These are phyloP conservation scores for Arion vulgaris DNA, from an alignment of 1,140 invertebrate genomes.

Conservation along the genomic window DNA sequence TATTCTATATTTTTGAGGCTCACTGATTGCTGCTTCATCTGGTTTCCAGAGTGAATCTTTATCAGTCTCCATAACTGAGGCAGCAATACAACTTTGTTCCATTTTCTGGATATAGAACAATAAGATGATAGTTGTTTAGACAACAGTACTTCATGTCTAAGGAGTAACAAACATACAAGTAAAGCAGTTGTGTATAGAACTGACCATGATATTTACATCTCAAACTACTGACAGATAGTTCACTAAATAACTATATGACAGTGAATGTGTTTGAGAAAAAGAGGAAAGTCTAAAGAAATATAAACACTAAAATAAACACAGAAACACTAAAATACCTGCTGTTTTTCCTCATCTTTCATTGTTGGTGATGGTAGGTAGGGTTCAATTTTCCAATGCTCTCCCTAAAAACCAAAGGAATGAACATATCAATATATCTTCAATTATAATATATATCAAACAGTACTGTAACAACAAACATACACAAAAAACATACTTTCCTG, in stretches of 20 bases:
- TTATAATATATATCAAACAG: background rate
- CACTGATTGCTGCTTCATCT: constrained; percentile 57
- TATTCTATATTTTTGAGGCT: constrained; percentile 60
- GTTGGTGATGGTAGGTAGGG: constrained; percentile 56
- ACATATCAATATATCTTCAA: background rate
- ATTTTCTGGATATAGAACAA: background rate
- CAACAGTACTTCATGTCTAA: background rate
- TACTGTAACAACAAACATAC: background rate
- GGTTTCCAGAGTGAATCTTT: constrained; percentile 62
- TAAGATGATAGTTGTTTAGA: background rate
- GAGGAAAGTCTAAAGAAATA: too few species aligned
- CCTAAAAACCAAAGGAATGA: constrained; percentile 48
- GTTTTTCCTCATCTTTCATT: constrained; percentile 46
- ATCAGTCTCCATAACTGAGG: constrained; percentile 42
- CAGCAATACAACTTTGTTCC: constrained; percentile 25
- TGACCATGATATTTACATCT: too few species aligned
- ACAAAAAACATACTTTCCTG: too few species aligned
- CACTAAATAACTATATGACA: too few species aligned
- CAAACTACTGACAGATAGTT: too few species aligned
- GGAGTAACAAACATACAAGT: too few species aligned
- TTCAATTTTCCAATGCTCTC: constrained; percentile 72
- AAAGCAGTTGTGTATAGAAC: too few species aligned
- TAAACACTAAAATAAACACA: background rate
- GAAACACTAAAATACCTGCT: constrained; percentile 31
- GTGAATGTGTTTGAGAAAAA: too few species aligned